Conservation (phyloP, 2,113 vertebrate species). For the Monopterus albus region DNA sequence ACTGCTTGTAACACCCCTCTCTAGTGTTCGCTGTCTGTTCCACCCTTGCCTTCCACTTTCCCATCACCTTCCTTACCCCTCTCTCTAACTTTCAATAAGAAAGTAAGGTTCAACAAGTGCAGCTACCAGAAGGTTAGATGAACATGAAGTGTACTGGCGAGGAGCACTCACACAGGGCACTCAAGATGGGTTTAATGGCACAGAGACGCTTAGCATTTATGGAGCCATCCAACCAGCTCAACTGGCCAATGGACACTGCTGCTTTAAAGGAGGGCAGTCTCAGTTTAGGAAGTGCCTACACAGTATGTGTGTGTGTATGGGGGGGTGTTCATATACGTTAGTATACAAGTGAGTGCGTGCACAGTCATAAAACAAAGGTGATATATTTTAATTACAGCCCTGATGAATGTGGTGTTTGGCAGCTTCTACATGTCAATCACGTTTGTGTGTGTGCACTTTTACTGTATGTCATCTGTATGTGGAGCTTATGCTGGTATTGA, state of each 20-base stretch:
- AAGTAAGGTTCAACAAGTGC: conserved; percentile 61
- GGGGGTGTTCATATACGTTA: background rate
- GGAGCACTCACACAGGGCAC: conserved; percentile 60
- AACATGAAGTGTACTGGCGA: conserved; percentile 63
- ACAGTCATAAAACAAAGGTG: conserved; percentile 19
- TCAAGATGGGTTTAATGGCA: conserved; percentile 51
- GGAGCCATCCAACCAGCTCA: conserved; percentile 45
- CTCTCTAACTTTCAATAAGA: conserved; percentile 55
- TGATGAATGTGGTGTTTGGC: conserved; percentile 13
- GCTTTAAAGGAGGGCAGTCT: background rate
- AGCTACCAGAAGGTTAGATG: conserved; percentile 63
- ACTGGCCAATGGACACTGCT: background rate
- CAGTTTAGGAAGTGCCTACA: conserved; percentile 4
- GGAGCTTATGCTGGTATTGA: conserved; percentile 20
- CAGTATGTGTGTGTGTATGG: background rate
- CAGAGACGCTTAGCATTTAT: conserved; percentile 51
- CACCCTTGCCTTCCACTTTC: conserved; percentile 45
- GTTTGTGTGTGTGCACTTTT: conserved; percentile 18
- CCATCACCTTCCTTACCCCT: conserved; percentile 41
- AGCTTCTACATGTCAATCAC: conserved; percentile 28
- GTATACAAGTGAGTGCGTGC: background rate
- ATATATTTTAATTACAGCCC: conserved; percentile 30
- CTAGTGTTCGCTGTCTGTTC: conserved; percentile 10
- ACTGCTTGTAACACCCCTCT: conserved; percentile 15
- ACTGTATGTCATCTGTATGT: conserved; percentile 6